phyloP scores from a whole-genome alignment of 2,888 invertebrate species.

The Netelia inedita region DNA sequence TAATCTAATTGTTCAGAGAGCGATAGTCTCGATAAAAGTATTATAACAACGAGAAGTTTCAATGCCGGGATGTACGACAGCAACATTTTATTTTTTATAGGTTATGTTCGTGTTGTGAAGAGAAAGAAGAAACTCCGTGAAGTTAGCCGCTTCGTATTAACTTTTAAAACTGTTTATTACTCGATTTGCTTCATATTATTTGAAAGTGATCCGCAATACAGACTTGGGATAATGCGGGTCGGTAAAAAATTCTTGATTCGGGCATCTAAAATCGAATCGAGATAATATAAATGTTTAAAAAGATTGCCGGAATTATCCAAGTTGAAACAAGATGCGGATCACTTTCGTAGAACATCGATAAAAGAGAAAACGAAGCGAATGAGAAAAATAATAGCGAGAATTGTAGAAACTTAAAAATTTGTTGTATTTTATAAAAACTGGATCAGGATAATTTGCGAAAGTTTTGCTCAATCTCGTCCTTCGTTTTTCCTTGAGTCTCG shows the following conservation, averaged over 20 bases:
- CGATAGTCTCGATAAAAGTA: background rate
- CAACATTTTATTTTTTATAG: constrained; percentile 42
- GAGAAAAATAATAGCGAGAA: background rate
- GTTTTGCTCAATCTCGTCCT: constrained; percentile 76
- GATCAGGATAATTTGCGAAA: constrained; percentile 67
- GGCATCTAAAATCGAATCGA: too few relatives aligned
- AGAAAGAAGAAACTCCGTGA: too few relatives aligned
- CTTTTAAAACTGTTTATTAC: too few relatives aligned
- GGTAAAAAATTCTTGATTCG: too few relatives aligned
- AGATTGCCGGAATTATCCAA: background rate
- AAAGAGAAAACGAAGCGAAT: background rate
- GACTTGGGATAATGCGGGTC: too few relatives aligned
- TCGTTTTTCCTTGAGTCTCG: constrained; percentile 79
- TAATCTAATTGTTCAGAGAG: constrained; percentile 29
- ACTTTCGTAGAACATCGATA: background rate
- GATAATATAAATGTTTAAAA: too few relatives aligned
- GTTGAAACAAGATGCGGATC: background rate
- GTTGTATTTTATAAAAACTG: background rate
- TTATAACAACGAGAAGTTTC: constrained; percentile 12
- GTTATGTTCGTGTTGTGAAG: constrained; percentile 6
- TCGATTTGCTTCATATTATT: too few relatives aligned
- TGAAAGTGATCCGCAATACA: too few relatives aligned
- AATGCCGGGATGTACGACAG: background rate
- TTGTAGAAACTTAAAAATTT: background rate
- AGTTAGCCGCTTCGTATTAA: too few relatives aligned